These are phyloP conservation scores for Platycercus adscitus DNA, from an alignment of 2,113 vertebrate genomes.

Conservation along the genomic window DNA sequence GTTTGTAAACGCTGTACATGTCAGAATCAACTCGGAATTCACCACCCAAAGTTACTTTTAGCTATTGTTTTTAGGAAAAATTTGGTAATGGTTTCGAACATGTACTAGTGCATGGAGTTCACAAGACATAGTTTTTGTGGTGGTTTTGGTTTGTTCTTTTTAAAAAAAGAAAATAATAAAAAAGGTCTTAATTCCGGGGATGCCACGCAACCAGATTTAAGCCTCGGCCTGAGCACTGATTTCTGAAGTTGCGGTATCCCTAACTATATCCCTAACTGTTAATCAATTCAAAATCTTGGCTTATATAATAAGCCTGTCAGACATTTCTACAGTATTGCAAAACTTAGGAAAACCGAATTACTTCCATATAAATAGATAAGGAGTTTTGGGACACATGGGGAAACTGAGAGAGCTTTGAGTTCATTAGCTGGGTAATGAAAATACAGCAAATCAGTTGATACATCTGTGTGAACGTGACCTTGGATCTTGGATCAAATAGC, in stretches of 20 bases:
- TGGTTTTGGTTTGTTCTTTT: not conserved
- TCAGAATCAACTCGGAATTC: not conserved
- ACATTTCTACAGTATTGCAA: not conserved
- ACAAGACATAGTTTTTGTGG: not conserved
- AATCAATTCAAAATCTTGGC: not conserved
- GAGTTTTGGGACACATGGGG: not conserved
- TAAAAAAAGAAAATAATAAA: not conserved
- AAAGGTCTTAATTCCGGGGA: not conserved
- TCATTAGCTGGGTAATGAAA: not conserved
- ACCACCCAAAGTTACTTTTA: not conserved
- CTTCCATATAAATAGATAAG: not conserved
- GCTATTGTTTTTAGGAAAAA: not conserved
- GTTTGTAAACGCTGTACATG: not conserved
- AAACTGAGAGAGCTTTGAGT: not conserved
- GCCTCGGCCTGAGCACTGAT: not conserved
- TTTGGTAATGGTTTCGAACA: not conserved
- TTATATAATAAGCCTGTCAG: not conserved
- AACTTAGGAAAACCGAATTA: not conserved
- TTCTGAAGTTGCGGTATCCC: not conserved
- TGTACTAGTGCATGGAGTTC: not conserved
- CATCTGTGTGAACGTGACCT: constrained; percentile 28
- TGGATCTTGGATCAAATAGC: constrained; percentile 32
- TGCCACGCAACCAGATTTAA: not conserved
- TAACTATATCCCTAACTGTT: not conserved
- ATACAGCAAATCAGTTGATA: not conserved